phyloP scores from a whole-genome alignment of 2,113 vertebrate genomes.

The Zapus hudsonius region DNA sequence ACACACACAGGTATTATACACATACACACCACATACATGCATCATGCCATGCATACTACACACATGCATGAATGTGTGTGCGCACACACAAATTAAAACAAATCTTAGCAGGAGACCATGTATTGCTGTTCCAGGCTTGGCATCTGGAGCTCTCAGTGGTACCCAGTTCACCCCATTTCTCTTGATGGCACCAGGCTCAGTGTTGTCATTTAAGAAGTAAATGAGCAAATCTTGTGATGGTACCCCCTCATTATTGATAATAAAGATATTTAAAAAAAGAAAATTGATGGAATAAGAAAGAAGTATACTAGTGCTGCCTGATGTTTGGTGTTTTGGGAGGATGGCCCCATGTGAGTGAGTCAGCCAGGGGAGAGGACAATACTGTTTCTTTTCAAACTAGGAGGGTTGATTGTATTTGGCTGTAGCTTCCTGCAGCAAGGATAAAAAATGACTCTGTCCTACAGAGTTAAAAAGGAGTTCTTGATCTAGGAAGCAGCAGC shows the following conservation, averaged over 20 bases:
- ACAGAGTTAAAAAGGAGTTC: neutral
- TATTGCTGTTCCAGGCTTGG: neutral
- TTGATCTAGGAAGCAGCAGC: neutral
- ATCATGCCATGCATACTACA: too few relatives aligned
- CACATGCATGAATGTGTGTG: too few relatives aligned
- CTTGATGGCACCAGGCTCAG: neutral
- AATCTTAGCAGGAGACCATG: neutral
- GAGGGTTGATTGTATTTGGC: neutral
- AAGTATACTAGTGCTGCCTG: too few relatives aligned
- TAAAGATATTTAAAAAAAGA: too few relatives aligned
- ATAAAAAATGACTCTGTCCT: neutral
- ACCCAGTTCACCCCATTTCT: neutral
- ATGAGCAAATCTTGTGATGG: too few relatives aligned
- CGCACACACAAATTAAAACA: neutral
- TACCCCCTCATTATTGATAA: too few relatives aligned
- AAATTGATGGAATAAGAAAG: too few relatives aligned
- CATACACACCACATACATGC: too few relatives aligned
- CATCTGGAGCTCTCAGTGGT: neutral
- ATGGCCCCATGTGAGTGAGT: neutral
- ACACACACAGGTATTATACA: too few relatives aligned
- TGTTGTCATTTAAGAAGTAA: neutral
- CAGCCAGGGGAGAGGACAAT: neutral
- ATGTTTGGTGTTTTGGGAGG: neutral
- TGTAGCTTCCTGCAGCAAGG: neutral
- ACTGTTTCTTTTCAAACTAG: neutral